These are phyloP conservation scores for Brenthis hecate DNA, from an alignment of 2,888 invertebrate genomes.

Conservation along the genomic window DNA sequence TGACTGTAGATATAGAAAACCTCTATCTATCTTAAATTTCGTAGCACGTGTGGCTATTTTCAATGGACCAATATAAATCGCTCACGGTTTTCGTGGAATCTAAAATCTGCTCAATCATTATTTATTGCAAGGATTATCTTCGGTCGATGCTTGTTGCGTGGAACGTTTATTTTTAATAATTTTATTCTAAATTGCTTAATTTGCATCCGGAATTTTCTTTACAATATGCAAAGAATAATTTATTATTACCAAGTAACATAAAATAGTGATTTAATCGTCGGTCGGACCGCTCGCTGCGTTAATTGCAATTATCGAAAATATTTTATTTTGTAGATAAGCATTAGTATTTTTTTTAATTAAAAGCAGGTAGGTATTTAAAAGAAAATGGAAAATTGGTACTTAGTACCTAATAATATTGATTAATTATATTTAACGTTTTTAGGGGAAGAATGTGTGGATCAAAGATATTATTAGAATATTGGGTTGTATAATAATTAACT, in stretches of 20 bases:
- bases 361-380: no score
- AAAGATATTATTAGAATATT: no score
- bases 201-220: conserved; percentile 16
- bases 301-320: conserved; percentile 13
- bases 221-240: conserved; percentile 16
- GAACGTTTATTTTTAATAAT: conserved; percentile 15
- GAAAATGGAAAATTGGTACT: no score
- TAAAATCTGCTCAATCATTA: conserved; percentile 14
- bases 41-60: conserved; percentile 24
- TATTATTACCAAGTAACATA: conserved; percentile 8
- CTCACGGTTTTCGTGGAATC: conserved; percentile 24
- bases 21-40: conserved; percentile 21
- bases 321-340: conserved; percentile 8
- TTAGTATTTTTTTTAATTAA: background rate
- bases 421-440: no score
- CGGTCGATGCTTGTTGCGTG: conserved; percentile 7
- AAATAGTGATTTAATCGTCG: conserved; percentile 17
- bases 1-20: conserved; percentile 18
- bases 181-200: conserved; percentile 24
- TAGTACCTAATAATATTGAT: no score
- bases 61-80: conserved; percentile 25
- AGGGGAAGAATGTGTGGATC: no score
- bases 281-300: conserved; percentile 15
- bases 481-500: no score
- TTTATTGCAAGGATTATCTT: conserved; percentile 22